A percentile compares a stretch with the other conserved stretches of the same genome.
phyloP scores from a whole-genome alignment of 2,113 vertebrate genomes.

The Trochalopteron elliotii region DNA sequence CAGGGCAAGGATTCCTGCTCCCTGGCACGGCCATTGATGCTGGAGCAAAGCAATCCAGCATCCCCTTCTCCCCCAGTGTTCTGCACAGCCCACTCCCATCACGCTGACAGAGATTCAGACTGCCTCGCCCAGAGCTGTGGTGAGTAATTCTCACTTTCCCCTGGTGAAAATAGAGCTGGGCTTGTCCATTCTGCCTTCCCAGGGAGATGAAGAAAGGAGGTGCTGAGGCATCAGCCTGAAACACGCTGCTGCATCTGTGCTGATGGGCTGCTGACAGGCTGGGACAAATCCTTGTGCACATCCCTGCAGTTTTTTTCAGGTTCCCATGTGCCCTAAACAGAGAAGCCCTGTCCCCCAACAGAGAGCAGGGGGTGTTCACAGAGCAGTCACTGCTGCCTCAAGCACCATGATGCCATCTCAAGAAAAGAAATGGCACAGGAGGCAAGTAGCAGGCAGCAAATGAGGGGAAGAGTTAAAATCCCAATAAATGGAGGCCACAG shows the following conservation, averaged over 20 bases:
- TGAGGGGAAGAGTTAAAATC: background rate
- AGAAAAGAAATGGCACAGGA: background rate
- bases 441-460: background rate
- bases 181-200: conserved; percentile 1
- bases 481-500: background rate
- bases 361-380: background rate
- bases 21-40: fast-evolving
- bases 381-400: background rate
- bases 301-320: background rate
- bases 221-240: background rate
- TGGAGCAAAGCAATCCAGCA: background rate
- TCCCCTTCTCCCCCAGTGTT: background rate
- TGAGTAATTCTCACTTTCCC: conserved; percentile 38
- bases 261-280: background rate
- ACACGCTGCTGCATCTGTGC: background rate
- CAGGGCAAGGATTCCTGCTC: background rate
- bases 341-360: background rate
- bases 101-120: background rate
- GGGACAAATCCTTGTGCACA: background rate
- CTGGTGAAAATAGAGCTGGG: conserved; percentile 23
- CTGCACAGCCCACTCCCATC: background rate
- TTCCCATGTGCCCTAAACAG: background rate
- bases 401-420: background rate
- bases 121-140: fast-evolving
- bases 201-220: background rate